phyloP scores from a whole-genome alignment of 2,888 invertebrate species.

The Diadromus collaris region DNA sequence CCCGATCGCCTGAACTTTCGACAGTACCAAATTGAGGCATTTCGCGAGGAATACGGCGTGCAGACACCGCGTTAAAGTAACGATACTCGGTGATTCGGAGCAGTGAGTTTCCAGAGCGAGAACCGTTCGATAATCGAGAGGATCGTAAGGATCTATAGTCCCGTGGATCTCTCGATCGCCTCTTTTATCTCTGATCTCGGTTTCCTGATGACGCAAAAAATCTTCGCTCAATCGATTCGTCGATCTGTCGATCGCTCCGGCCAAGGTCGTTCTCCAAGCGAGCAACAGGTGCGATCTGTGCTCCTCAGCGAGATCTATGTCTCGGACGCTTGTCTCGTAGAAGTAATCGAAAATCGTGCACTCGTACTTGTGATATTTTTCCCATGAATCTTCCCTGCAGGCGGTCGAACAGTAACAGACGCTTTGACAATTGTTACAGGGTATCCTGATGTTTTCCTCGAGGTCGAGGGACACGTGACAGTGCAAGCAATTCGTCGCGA shows the following conservation, averaged over 20 bases:
- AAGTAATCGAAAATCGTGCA: slow-evolving; percentile 77
- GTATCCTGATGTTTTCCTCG: slow-evolving; percentile 67
- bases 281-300: slow-evolving; percentile 70
- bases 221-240: slow-evolving; percentile 51
- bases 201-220: slow-evolving; percentile 63
- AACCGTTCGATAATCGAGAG: slow-evolving; percentile 76
- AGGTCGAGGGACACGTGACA: slow-evolving; percentile 72
- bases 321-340: slow-evolving; percentile 62
- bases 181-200: slow-evolving; percentile 46
- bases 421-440: slow-evolving; percentile 74
- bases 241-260: slow-evolving; percentile 59
- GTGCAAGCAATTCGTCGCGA: slow-evolving; percentile 74
- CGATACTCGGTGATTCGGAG: slow-evolving; percentile 69
- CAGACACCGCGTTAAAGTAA: slow-evolving; percentile 77
- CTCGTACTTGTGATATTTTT: slow-evolving; percentile 78
- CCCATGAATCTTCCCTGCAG: slow-evolving; percentile 76
- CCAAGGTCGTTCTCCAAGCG: slow-evolving; percentile 74
- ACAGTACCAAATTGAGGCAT: slow-evolving; percentile 74
- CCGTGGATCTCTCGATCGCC: slow-evolving; percentile 44
- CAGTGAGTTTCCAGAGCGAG: slow-evolving; percentile 78
- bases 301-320: slow-evolving; percentile 43
- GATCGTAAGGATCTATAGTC: slow-evolving; percentile 65
- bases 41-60: slow-evolving; percentile 79
- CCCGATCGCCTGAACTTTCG: slow-evolving; percentile 64
- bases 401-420: slow-evolving; percentile 78